Conservation (phyloP, 2,888 invertebrate genomes). For the Himalopsyche japonica region DNA sequence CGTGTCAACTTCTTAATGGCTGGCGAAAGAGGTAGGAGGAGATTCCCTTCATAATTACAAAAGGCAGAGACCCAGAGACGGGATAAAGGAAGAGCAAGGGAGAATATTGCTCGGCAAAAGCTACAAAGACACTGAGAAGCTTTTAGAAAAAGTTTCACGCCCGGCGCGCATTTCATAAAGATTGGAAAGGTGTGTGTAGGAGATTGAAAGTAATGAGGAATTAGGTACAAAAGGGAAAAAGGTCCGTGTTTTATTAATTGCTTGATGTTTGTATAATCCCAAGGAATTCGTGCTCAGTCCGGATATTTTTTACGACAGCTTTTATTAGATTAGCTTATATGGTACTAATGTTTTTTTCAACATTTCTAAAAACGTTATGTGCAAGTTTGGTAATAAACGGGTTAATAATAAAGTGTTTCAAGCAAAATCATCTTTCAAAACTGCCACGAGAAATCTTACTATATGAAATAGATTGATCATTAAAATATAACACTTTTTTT, state of each 20-base stretch:
- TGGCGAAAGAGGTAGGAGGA: neutral
- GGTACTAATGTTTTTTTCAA: no score
- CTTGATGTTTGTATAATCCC: neutral
- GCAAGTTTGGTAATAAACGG: no score
- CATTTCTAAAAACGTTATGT: no score
- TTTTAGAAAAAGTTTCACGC: neutral
- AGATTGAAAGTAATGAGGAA: conserved; percentile 1
- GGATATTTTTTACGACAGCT: neutral
- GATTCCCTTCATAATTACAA: conserved; percentile 2
- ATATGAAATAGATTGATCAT: no score
- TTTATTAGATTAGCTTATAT: neutral
- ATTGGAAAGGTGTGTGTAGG: neutral
- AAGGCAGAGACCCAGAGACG: neutral
- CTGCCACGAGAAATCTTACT: no score
- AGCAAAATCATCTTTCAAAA: no score
- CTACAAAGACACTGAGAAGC: neutral
- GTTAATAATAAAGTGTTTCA: no score
- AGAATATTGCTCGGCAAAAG: neutral
- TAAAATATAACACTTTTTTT: no score
- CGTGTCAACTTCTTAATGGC: conserved; percentile 18
- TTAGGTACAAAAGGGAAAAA: neutral
- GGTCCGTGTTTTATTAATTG: neutral
- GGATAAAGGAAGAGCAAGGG: neutral
- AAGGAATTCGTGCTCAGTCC: neutral
- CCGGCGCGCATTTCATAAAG: neutral